Evolutionary conservation across 2,888 invertebrate species (phyloP).

Genomic region (Drosophila acutilabella): DNA sequence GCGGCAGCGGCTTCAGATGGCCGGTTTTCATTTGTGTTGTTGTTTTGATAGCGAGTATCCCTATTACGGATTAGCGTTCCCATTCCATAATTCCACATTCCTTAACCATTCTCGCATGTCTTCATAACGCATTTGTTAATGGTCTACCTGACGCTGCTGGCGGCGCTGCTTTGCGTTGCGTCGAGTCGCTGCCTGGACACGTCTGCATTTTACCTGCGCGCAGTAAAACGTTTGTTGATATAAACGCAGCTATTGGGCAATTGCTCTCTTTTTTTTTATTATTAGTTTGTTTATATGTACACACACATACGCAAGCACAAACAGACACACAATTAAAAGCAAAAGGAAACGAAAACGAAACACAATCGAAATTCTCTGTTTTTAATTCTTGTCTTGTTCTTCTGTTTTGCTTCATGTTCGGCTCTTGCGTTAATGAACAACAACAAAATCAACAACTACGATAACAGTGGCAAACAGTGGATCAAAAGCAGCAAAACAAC

Average conservation of each 20-base stretch:
- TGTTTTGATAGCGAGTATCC: slow-evolving; percentile 34
- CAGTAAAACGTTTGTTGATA: slow-evolving; percentile 7
- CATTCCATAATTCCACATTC: slow-evolving; percentile 33
- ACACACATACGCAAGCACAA: slow-evolving; percentile 10
- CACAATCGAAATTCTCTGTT: slow-evolving; percentile 53
- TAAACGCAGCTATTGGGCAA: slow-evolving; percentile 46
- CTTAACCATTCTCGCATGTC: slow-evolving; percentile 31
- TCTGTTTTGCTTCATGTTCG: slow-evolving; percentile 32
- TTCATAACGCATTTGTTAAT: slow-evolving; percentile 13
- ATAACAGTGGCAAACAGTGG: slow-evolving; percentile 63
- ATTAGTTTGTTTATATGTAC: slow-evolving; percentile 23
- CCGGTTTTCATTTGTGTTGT: slow-evolving; percentile 49
- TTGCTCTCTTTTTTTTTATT: slow-evolving; percentile 45
- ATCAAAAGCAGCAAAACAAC: slow-evolving; percentile 51
- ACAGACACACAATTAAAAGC: slow-evolving; percentile 19
- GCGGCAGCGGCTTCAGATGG: slow-evolving; percentile 17
- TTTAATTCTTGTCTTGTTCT: slow-evolving; percentile 34
- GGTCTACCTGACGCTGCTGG: slow-evolving; percentile 56
- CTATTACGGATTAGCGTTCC: slow-evolving; percentile 14
- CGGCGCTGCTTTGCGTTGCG: slow-evolving; percentile 14
- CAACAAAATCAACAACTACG: slow-evolving; percentile 29
- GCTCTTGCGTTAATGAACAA: slow-evolving; percentile 31
- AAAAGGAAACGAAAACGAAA: slow-evolving; percentile 41
- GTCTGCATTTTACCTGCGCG: slow-evolving; percentile 61
- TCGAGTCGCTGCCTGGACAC: slow-evolving; percentile 38